phyloP scores from a whole-genome alignment of 2,888 invertebrate species.

The Clitarchus hookeri region DNA sequence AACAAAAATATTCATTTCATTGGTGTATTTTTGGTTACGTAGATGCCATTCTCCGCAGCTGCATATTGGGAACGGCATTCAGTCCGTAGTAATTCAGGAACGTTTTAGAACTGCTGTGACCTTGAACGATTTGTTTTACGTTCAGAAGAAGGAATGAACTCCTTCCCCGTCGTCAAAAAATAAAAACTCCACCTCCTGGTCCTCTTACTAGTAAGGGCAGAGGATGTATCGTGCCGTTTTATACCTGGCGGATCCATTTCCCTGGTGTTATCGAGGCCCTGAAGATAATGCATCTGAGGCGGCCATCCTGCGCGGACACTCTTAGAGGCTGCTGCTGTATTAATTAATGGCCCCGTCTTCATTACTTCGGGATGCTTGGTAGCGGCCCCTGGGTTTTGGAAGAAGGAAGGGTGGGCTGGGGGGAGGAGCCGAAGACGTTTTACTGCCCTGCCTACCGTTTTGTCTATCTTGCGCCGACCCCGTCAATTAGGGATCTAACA shows the following conservation, averaged over 20 bases:
- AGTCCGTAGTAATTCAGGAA: no score
- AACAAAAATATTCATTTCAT: no score
- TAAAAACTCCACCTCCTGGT: no score
- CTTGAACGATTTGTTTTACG: background rate
- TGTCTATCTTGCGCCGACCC: background rate
- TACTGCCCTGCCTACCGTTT: background rate
- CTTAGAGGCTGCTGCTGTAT: background rate
- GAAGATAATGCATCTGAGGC: background rate
- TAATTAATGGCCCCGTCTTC: constrained; percentile 14
- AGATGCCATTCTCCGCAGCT: no score
- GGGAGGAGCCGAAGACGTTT: background rate
- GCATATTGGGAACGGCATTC: no score
- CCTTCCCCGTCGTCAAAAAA: background rate
- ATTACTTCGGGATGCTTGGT: background rate
- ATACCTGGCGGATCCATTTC: background rate
- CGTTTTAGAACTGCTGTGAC: no score
- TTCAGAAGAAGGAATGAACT: background rate
- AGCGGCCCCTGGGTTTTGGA: background rate
- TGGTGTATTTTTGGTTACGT: no score
- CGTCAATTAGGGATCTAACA: background rate
- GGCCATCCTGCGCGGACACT: background rate
- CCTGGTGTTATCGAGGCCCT: background rate
- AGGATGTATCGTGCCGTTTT: background rate
- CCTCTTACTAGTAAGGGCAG: background rate
- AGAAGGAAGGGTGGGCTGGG: background rate